Evolutionary conservation across 2,113 vertebrate genomes (phyloP).

Genomic region (Aptenodytes forsteri): DNA sequence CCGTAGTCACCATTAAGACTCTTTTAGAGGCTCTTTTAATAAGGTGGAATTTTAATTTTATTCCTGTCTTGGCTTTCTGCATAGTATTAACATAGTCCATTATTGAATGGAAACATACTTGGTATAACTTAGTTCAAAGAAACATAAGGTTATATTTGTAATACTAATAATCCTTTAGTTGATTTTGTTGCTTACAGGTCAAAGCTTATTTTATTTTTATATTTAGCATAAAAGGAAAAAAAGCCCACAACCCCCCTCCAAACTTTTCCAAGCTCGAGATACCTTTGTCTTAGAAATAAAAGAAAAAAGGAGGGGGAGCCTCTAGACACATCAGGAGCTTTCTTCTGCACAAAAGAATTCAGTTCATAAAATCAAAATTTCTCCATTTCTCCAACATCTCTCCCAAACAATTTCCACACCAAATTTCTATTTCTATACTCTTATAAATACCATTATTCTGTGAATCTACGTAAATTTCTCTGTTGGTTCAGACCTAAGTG

Average conservation of each 20-base stretch:
- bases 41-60: neutral
- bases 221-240: neutral
- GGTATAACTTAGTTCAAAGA: neutral
- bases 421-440: neutral
- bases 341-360: neutral
- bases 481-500: neutral
- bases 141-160: neutral
- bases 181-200: neutral
- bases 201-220: neutral
- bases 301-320: neutral
- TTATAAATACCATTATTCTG: neutral
- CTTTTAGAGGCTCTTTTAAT: neutral
- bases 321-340: neutral
- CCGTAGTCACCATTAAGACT: neutral
- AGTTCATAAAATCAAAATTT: neutral
- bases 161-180: neutral
- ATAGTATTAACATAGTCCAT: neutral
- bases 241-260: rapidly evolving
- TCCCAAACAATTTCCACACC: neutral
- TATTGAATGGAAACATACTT: neutral
- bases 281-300: neutral
- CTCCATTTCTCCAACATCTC: neutral
- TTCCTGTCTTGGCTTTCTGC: neutral
- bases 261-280: neutral
- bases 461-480: neutral